Percentiles rank a stretch among this genome's conserved stretches.
These are phyloP conservation scores for Iselma pallidipennis DNA, from an alignment of 2,888 invertebrate species.

Conservation along the genomic window DNA sequence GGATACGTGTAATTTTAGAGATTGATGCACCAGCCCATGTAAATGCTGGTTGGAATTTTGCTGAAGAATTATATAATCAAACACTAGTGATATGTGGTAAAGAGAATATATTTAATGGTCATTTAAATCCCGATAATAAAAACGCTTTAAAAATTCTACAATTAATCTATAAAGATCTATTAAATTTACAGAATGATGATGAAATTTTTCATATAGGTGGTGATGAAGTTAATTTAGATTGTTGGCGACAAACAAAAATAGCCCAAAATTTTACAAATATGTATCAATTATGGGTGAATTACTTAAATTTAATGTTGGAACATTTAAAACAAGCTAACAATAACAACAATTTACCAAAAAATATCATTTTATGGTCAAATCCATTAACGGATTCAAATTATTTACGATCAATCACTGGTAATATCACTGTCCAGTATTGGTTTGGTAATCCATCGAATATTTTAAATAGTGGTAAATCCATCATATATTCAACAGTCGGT, in stretches of 20 bases:
- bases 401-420: conserved; percentile 40
- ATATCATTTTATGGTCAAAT: conserved; percentile 75
- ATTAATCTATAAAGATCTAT: conserved; percentile 73
- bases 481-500: conserved; percentile 80
- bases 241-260: conserved; percentile 62
- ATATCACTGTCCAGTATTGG: conserved; percentile 75
- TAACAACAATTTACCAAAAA: conserved; percentile 57
- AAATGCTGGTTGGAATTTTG: conserved; percentile 80
- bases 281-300: conserved; percentile 72
- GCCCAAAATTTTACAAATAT: conserved; percentile 65
- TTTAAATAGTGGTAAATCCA: conserved; percentile 70
- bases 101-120: conserved; percentile 75
- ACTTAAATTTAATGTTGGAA: conserved; percentile 65
- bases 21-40: conserved; percentile 88
- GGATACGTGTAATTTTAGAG: conserved; percentile 83
- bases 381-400: conserved; percentile 64
- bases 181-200: conserved; percentile 71
- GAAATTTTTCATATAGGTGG: conserved; percentile 81
- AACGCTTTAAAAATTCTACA: conserved; percentile 70
- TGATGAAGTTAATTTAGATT: conserved; percentile 75
- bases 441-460: conserved; percentile 73
- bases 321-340: conserved; percentile 65
- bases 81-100: conserved; percentile 76
- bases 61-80: conserved; percentile 68
- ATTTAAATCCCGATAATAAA: conserved; percentile 77